Evolutionary conservation across 2,888 invertebrate species (phyloP).

Genomic region (Plagiodera versicolora): DNA sequence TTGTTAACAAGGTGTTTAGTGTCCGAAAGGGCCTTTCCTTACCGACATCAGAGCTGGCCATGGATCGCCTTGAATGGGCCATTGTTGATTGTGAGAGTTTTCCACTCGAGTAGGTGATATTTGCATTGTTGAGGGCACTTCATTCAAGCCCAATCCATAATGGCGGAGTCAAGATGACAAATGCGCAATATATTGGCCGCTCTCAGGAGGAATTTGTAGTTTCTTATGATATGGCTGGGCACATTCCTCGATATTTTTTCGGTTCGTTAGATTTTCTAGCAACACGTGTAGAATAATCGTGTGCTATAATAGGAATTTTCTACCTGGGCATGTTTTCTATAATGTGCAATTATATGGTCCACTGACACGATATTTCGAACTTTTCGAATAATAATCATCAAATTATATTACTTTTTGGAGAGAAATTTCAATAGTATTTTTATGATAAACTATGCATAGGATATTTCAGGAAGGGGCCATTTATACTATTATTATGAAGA

Average conservation of each 20-base stretch:
- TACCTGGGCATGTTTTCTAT: constrained; percentile 12
- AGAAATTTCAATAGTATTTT: no score
- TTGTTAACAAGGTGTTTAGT: constrained; percentile 17
- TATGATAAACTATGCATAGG: no score
- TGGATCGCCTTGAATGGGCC: constrained; percentile 9
- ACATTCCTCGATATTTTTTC: constrained; percentile 24
- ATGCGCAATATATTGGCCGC: constrained; percentile 31
- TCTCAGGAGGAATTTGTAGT: constrained; percentile 27
- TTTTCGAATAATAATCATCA: neutral
- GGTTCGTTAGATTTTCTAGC: constrained; percentile 26
- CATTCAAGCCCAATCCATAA: constrained; percentile 27
- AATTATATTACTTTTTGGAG: neutral
- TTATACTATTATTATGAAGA: no score
- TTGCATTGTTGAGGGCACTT: constrained; percentile 22
- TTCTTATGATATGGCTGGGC: constrained; percentile 15
- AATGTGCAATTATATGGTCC: neutral
- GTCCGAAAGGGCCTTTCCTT: constrained; percentile 10
- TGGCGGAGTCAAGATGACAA: constrained; percentile 23
- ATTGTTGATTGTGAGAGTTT: constrained; percentile 23
- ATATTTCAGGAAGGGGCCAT: no score
- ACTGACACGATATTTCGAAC: neutral
- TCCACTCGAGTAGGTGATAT: constrained; percentile 34
- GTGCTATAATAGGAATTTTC: constrained; percentile 7
- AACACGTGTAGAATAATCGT: constrained; percentile 26
- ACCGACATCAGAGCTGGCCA: constrained; percentile 6